Conservation (phyloP, 2,113 vertebrate genomes). For the Toxostoma redivivum region DNA sequence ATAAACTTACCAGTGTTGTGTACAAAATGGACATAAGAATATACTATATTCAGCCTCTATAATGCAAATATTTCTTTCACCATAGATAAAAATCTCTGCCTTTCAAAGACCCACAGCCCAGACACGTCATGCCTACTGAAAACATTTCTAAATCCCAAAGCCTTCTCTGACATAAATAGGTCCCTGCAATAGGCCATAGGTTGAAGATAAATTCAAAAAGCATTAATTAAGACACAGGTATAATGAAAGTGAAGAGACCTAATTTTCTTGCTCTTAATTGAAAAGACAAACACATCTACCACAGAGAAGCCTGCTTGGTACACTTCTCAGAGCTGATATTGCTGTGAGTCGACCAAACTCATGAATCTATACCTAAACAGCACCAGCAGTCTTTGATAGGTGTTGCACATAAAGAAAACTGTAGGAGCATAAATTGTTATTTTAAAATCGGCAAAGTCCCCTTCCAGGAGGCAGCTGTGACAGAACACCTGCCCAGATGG, state of each 20-base stretch:
- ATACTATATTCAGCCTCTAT: background rate
- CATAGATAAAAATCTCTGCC: background rate
- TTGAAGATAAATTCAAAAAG: background rate
- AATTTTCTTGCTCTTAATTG: background rate
- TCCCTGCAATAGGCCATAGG: background rate
- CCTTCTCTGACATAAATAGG: background rate
- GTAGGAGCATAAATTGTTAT: background rate
- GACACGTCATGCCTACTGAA: background rate
- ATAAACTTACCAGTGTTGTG: background rate
- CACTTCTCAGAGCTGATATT: background rate
- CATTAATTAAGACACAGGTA: background rate
- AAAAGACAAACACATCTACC: background rate
- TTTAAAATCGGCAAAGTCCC: background rate
- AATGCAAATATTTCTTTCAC: background rate
- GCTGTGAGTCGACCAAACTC: background rate
- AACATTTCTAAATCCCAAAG: background rate
- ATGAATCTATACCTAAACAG: background rate
- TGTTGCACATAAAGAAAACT: background rate
- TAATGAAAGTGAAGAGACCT: background rate
- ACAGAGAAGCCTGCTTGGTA: background rate
- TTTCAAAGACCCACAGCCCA: background rate
- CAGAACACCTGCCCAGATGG: background rate
- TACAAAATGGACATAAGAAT: background rate
- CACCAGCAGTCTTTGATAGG: background rate
- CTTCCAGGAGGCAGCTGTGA: background rate